Evolutionary conservation across 2,113 vertebrate species (phyloP).

Genomic region (Nycticebus coucang): DNA sequence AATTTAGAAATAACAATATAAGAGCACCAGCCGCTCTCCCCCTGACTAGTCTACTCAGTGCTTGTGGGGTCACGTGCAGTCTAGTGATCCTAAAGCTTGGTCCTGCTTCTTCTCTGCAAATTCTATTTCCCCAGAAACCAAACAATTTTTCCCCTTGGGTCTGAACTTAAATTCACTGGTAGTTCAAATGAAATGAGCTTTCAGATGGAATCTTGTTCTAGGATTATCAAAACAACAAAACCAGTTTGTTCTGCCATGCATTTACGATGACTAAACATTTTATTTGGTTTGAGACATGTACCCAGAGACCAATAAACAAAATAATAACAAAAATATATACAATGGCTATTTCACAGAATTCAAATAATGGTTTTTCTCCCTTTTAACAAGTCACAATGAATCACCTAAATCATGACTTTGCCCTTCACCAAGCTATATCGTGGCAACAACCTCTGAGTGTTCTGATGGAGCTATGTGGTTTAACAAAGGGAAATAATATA

Average conservation of each 20-base stretch:
- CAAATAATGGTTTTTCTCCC: not conserved
- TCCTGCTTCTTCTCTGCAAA: not conserved
- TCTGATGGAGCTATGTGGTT: not conserved
- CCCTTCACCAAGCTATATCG: not conserved
- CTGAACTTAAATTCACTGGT: not conserved
- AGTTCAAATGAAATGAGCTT: constrained; percentile 13
- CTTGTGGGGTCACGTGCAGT: not conserved
- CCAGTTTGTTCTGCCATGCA: not conserved
- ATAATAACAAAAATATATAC: not conserved
- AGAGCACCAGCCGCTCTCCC: not conserved
- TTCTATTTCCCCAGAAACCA: not conserved
- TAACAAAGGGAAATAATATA: not conserved
- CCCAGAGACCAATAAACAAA: not conserved
- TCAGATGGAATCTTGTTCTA: not conserved
- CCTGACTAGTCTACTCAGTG: accelerated
- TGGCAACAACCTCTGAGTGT: not conserved
- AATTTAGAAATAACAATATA: not conserved
- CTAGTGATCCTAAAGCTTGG: not conserved
- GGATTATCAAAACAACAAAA: not conserved
- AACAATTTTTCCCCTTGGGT: not conserved
- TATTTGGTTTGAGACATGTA: not conserved
- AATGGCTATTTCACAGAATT: not conserved
- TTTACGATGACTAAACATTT: not conserved
- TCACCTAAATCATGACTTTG: not conserved
- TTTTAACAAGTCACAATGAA: not conserved